These are phyloP conservation scores for Trigoniulus corallinus DNA, from an alignment of 1,140 invertebrate species.

Conservation along the genomic window DNA sequence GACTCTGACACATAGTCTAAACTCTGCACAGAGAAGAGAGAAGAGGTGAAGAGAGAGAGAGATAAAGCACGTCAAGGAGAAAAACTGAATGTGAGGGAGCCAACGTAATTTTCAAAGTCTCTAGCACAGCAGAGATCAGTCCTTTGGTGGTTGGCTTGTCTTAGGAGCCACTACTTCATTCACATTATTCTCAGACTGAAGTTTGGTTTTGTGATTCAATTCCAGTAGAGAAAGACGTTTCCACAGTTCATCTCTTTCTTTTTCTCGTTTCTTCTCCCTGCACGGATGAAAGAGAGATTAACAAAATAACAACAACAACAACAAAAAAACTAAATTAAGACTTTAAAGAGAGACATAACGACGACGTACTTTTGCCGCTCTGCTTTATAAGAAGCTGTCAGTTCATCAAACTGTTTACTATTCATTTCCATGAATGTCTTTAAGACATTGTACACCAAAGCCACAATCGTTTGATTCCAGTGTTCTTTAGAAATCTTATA, in stretches of 20 bases:
- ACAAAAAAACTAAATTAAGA: slow-evolving; percentile 7
- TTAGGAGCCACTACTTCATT: background rate
- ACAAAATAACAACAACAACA: background rate
- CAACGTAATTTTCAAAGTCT: no score
- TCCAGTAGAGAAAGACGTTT: slow-evolving; percentile 45
- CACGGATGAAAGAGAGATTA: slow-evolving; percentile 17
- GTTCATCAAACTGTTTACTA: slow-evolving; percentile 95
- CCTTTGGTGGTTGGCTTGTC: background rate
- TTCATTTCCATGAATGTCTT: slow-evolving; percentile 99
- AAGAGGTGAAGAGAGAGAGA: no score
- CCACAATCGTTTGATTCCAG: slow-evolving; percentile 99
- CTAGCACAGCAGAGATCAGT: background rate
- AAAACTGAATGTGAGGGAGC: no score
- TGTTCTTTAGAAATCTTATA: slow-evolving; percentile 98
- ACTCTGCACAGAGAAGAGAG: no score
- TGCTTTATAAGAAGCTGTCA: slow-evolving; percentile 93
- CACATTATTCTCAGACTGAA: background rate
- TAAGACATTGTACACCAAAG: slow-evolving; percentile 96
- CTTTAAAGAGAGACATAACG: slow-evolving; percentile 13
- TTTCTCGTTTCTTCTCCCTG: slow-evolving; percentile 87
- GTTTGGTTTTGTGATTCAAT: slow-evolving; percentile 15
- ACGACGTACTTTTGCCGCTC: slow-evolving; percentile 83
- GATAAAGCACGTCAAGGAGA: no score
- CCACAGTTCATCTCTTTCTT: slow-evolving; percentile 87
- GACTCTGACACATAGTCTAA: no score